phyloP scores from a whole-genome alignment of 2,113 vertebrate species.

The Pterocles gutturalis region DNA sequence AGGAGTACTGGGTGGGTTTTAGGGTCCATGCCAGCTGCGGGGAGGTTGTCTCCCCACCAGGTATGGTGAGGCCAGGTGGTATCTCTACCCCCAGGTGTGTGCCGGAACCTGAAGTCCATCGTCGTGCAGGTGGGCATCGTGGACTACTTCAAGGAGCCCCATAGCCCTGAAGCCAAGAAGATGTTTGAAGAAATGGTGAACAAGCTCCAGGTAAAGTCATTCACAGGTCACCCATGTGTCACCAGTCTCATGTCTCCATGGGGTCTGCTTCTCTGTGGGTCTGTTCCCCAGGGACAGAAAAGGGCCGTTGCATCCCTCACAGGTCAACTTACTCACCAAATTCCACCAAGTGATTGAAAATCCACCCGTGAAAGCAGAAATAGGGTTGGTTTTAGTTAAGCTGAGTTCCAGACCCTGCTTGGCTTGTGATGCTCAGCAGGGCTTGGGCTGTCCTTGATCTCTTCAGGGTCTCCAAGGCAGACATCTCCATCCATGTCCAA shows the following conservation, averaged over 20 bases:
- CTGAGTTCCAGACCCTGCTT: neutral
- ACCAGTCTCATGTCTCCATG: neutral
- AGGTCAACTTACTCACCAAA: neutral
- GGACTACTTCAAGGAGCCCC: constrained; percentile 98
- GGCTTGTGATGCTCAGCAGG: neutral
- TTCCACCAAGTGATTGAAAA: neutral
- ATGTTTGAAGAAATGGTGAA: constrained; percentile 99
- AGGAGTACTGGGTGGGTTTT: neutral
- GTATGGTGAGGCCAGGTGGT: fast-evolving
- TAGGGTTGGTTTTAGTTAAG: neutral
- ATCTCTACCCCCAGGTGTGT: constrained; percentile 84
- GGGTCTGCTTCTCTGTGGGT: neutral
- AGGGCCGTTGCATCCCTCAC: neutral
- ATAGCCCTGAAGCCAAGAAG: constrained; percentile 93
- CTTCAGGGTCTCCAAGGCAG: neutral
- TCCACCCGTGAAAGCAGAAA: neutral
- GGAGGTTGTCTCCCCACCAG: neutral
- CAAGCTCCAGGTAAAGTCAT: constrained; percentile 90
- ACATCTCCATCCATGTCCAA: neutral
- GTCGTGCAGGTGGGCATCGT: constrained; percentile 97
- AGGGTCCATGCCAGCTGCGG: neutral
- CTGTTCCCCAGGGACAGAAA: neutral
- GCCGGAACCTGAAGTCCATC: constrained; percentile 96
- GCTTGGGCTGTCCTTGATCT: neutral
- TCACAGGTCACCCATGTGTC: fast-evolving